Evolutionary conservation across 2,888 invertebrate species (phyloP), one percentile per base, ranked within the genome.

Genomic region (Mesorhabditis belari): DNA sequence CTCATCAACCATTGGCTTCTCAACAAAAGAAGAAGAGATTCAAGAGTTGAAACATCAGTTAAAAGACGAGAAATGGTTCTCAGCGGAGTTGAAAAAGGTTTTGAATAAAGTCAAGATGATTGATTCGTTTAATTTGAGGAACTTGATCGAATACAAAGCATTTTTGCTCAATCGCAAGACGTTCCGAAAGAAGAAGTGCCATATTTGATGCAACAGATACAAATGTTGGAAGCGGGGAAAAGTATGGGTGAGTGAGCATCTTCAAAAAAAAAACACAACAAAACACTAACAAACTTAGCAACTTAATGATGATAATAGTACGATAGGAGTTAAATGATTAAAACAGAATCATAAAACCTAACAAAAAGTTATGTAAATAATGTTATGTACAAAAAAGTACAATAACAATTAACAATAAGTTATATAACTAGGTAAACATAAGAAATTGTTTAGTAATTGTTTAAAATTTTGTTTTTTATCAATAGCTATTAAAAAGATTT

Each of bases 191-290:
- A 80, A 5, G 80, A 81, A 61, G 75, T 62, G 79, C 82, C 62
- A 61, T 83, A 80, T 71, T 81, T 74, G 64, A 74, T 79, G 61
- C 79, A 82, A 60, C 84, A 84, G 73, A 80, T 84, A 49, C 82
- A 81, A 72, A 83, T 83, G 4, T 81, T 84, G 6, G 84, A 85
- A 66, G 84, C 85, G 54, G 83, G 82, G 55, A 83, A 84, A 74
- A 81, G 82, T 35, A 74, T 85, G 56, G 80, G 84, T 84, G 79
- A 80, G 82, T 79, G n/a, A n/a, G n/a, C n/a, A n/a, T n/a, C n/a
- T n/a, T n/a, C n/a, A n/a, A n/a, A n/a, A n/a, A n/a, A n/a, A n/a
- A n/a, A n/a, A n/a, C n/a, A n/a, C n/a, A n/a, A n/a, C n/a, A n/a
- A n/a, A n/a, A n/a, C n/a, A n/a, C n/a, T n/a, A n/a, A n/a, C n/a